Base-by-base conservation (phyloP, 2,888 invertebrate species). In the Aquatica leii region DNA sequence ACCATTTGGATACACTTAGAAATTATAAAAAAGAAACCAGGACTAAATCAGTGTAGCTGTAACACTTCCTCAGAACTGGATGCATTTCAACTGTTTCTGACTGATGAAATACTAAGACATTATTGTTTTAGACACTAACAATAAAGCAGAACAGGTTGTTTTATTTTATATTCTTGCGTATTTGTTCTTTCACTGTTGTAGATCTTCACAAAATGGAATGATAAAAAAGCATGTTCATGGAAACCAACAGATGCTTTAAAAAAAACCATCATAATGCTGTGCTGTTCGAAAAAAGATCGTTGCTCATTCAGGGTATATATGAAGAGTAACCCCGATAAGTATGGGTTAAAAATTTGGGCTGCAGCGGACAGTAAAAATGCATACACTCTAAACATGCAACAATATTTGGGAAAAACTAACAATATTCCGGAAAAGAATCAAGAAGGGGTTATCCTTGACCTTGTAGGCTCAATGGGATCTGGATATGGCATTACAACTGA, bases 41-140 rank as follows among this genome's bases (percentile, higher is more conserved):
- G 49, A 24, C 24, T 49, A 21, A 49, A 24, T 40, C 40, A 12
- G 40, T 12, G 11, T n/a, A 40, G 40, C 14, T 40, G 4, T 11
- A 11, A 40, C 40, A 49, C 21, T 49, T 24, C 49, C 20, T 24
- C 49, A n/a, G 49, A 49, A 12, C 49, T 49, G 1, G 51, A 51
- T 1, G 31, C 51, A 14, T 51, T 51, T 51, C 11, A 15, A 6
- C 15, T 31, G 14, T 51, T 51, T 34, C 14, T 51, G 1, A 31
- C 31, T 15, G 51, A 51, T 15, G 34, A 51, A 51, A 51, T 51
- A 24, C 4, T 51, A n/a, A n/a, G 31, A 51, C 3, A 9, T 24
- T 15, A 31, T 51, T 24, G 51, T 31, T 31, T n/a, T 14, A 1
- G 31, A 31, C 2, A 51, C 51, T 14, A 51, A 51, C 34, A 24